These are phyloP conservation scores for Desmophyllum pertusum DNA, from an alignment of 92 coral and sea anemone species.

Conservation along the genomic window DNA sequence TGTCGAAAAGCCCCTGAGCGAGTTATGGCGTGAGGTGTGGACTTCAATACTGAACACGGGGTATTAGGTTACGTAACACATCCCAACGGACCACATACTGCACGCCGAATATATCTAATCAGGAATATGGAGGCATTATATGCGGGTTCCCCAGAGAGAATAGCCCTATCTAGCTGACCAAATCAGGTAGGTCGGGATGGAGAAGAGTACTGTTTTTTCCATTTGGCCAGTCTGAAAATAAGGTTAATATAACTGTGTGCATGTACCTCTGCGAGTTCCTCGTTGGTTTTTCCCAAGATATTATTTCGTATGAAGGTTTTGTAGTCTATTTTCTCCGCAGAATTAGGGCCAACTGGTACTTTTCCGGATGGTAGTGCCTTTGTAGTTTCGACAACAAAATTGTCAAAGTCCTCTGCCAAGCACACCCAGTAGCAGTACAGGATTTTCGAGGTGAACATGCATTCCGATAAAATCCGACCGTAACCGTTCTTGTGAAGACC, in stretches of 20 bases:
- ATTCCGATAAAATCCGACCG: slow-evolving; percentile 85
- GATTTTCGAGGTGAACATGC: slow-evolving; percentile 86
- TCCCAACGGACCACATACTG: too few species aligned
- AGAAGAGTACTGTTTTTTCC: too few species aligned
- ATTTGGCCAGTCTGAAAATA: too few species aligned
- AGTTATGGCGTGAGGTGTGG: too few species aligned
- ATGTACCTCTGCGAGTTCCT: slow-evolving; percentile 68
- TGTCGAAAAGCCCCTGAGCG: too few species aligned
- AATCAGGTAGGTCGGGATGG: too few species aligned
- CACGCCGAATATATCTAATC: too few species aligned
- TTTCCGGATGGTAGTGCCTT: slow-evolving; percentile 55
- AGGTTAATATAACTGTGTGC: neutral
- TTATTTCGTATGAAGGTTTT: slow-evolving; percentile 40
- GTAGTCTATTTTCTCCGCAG: slow-evolving; percentile 25
- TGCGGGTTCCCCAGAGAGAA: too few species aligned
- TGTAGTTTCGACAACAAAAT: slow-evolving; percentile 68
- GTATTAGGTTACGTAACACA: too few species aligned
- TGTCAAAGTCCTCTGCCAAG: slow-evolving; percentile 70
- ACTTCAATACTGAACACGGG: too few species aligned
- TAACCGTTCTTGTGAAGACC: slow-evolving; percentile 92
- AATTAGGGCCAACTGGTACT: neutral
- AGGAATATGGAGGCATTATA: too few species aligned
- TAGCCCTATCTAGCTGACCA: too few species aligned
- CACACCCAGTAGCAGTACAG: slow-evolving; percentile 81
- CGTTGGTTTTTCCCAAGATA: slow-evolving; percentile 74